Base-by-base conservation (phyloP, 92 coral and sea anemone species). In the Phenganax stokvisi region DNA sequence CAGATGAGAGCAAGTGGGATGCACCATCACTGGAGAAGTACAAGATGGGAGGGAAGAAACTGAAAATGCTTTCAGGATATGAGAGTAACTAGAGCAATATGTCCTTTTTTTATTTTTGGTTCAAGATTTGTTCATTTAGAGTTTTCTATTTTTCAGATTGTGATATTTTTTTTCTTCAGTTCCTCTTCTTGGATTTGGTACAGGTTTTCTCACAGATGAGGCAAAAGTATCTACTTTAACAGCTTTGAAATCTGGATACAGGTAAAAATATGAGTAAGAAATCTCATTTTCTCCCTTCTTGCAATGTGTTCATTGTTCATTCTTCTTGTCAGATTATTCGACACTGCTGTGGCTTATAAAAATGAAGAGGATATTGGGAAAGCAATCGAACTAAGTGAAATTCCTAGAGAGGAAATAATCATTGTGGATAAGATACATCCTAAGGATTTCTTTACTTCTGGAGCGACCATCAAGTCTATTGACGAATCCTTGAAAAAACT, bases 131-230 rank as follows among this genome's bases (percentile, higher is more conserved):
- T 20, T 20, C 25, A 20, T 71, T 71, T 8, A 71, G 54, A 71
- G 20, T 71, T 30, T 4, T 20, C 7, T 13, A 2, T 13, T 13
- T 59, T 13, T 25, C 65, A 1, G 65, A 59, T 25, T 59, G 54
- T 30, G 7, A 20, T 47, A 11, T 65, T 68, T 9, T 52, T 78
- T 75, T 15, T 57, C 30, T 67, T 74, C 76, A 94, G 98, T 94
- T 92, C 97, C 98, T 0, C 83, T 87, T 90, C 68, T 88, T 56
- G 98, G 98, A 12, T 89, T 94, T 87, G 98, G 98, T 6, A 92
- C 98, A 15, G 97, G 92, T 27, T 96, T 90, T 56, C 86, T 94
- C 37, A 76, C 88, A 69, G 87, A 85, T 11, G 91, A 90, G 69
- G 86, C 92, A 51, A 88, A 89, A 76, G 66, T 86, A 44, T 84